These are phyloP conservation scores for Tokudaia tokunoshimensis DNA, from an alignment of 2,797 vertebrate genomes.

Conservation along the genomic window DNA sequence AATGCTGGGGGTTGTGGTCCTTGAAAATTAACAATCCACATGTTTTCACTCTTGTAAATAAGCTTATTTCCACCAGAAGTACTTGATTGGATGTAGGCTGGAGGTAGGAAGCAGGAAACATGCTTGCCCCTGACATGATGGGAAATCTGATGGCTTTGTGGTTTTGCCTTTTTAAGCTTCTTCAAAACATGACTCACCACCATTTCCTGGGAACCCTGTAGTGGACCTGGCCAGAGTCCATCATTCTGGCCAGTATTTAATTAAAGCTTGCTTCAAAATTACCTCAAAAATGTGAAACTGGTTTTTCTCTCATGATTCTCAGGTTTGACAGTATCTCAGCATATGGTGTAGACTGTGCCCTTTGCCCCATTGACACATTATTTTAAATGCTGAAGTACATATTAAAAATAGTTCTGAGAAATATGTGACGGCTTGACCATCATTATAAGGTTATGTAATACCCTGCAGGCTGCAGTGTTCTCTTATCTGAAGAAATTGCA, in stretches of 20 bases:
- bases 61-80: not conserved
- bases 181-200: not conserved
- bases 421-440: not conserved
- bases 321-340: not conserved
- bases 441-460: conserved; percentile 53
- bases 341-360: not conserved
- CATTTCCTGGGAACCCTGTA: not conserved
- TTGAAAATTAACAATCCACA: not conserved
- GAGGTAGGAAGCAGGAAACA: not conserved
- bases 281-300: not conserved
- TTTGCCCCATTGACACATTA: not conserved
- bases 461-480: conserved; percentile 2
- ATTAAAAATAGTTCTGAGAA: conserved; percentile 47
- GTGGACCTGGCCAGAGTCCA: not conserved
- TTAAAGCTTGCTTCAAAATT: not conserved
- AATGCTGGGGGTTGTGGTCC: not conserved
- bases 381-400: conserved; percentile 48
- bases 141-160: not conserved
- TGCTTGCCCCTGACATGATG: not conserved
- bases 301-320: not conserved
- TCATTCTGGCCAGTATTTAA: not conserved
- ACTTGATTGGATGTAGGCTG: not conserved
- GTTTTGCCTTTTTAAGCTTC: not conserved
- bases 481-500: conserved; percentile 55
- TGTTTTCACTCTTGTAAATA: not conserved